Conservation (phyloP, 2,888 invertebrate genomes). For the Peribatodes rhomboidaria region DNA sequence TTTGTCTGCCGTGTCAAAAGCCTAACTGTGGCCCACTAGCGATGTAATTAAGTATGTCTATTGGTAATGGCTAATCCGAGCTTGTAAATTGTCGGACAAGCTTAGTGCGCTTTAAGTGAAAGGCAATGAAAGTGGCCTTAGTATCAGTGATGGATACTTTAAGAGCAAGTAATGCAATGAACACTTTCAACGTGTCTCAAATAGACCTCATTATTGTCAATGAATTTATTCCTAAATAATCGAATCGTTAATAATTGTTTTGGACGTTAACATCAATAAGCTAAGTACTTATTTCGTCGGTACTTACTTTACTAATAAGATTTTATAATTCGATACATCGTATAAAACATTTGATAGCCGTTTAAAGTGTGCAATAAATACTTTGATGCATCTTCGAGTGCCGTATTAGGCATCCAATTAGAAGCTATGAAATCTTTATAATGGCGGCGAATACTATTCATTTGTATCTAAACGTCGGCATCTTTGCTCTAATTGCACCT, state of each 20-base stretch:
- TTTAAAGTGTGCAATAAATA: slow-evolving; percentile 43
- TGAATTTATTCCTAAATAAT: background rate
- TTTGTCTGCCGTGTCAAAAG: slow-evolving; percentile 84
- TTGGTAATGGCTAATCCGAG: slow-evolving; percentile 77
- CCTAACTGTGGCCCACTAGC: slow-evolving; percentile 80
- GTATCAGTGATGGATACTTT: slow-evolving; percentile 21
- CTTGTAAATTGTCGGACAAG: slow-evolving; percentile 47
- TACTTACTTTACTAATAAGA: slow-evolving; percentile 17
- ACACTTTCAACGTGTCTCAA: background rate
- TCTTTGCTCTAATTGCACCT: slow-evolving; percentile 72
- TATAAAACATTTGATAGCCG: slow-evolving; percentile 36
- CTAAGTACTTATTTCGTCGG: slow-evolving; percentile 7
- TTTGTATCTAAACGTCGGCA: slow-evolving; percentile 67
- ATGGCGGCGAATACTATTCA: slow-evolving; percentile 58
- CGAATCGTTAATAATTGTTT: background rate
- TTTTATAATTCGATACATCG: slow-evolving; percentile 24
- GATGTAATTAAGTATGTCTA: slow-evolving; percentile 79
- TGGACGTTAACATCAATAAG: background rate
- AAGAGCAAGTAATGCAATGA: slow-evolving; percentile 6
- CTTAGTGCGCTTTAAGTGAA: slow-evolving; percentile 33
- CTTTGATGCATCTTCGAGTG: slow-evolving; percentile 39
- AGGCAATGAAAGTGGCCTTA: slow-evolving; percentile 25
- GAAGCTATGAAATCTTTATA: slow-evolving; percentile 71
- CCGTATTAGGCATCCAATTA: slow-evolving; percentile 70
- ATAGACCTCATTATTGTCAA: background rate